Evolutionary conservation across 2,888 invertebrate genomes (phyloP).

Genomic region (Netelia virgata): DNA sequence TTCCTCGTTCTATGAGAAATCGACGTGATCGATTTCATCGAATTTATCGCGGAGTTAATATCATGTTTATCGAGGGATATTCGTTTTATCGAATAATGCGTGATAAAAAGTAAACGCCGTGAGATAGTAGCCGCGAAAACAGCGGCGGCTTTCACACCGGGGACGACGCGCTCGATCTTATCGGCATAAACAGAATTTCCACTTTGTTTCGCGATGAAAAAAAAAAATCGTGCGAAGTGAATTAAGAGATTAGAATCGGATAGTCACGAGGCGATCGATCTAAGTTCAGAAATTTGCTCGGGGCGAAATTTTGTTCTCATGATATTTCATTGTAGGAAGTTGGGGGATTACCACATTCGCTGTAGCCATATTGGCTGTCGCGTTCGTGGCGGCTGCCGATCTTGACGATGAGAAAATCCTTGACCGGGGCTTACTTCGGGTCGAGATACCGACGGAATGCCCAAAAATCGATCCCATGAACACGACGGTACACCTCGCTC

Average conservation of each 20-base stretch:
- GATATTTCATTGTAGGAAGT: conserved; percentile 47
- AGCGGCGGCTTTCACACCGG: background rate
- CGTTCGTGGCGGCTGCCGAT: background rate
- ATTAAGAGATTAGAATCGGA: conserved; percentile 22
- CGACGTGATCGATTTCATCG: background rate
- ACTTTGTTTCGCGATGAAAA: conserved; percentile 20
- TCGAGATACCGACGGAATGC: conserved; percentile 68
- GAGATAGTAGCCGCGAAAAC: conserved; percentile 50
- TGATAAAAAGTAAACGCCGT: conserved; percentile 6
- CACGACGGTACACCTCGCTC: conserved; percentile 68
- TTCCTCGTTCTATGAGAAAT: too few species aligned
- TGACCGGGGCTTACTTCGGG: background rate
- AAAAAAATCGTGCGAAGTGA: conserved; percentile 22
- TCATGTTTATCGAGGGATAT: background rate
- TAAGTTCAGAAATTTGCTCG: background rate
- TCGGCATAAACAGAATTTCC: conserved; percentile 33
- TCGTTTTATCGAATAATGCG: background rate
- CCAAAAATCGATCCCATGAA: conserved; percentile 64
- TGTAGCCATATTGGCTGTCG: conserved; percentile 30
- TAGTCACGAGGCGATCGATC: background rate
- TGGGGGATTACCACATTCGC: conserved; percentile 49
- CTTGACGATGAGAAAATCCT: background rate
- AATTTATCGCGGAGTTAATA: background rate
- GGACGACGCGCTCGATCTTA: conserved; percentile 15
- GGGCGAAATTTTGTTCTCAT: background rate